A percentile compares a stretch with the other conserved stretches of the same genome.
These are phyloP conservation scores for Atrichornis clamosus DNA, from an alignment of 2,113 vertebrate species.

Conservation along the genomic window DNA sequence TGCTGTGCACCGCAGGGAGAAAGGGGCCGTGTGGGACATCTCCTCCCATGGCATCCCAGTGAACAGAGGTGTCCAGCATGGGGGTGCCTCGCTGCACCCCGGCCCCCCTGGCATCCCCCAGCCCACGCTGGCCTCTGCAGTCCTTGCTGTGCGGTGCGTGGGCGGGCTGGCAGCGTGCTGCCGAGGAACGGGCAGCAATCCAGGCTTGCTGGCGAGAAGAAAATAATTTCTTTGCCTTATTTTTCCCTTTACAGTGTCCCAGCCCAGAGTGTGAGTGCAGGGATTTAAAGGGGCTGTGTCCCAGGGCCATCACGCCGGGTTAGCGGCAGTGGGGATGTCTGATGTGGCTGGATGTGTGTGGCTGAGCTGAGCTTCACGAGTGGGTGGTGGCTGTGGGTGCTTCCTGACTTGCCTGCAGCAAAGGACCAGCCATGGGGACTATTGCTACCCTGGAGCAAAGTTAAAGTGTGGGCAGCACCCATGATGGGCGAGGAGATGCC, in stretches of 20 bases:
- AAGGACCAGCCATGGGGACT: not conserved
- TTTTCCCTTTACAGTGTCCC: conserved; percentile 19
- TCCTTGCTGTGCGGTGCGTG: conserved; percentile 2
- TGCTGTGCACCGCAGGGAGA: not conserved
- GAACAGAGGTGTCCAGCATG: not conserved
- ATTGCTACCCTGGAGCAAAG: not conserved
- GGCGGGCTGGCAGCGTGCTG: conserved; percentile 32
- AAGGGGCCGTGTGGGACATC: fast-evolving
- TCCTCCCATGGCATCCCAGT: fast-evolving
- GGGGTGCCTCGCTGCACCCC: fast-evolving
- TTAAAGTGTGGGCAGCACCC: not conserved
- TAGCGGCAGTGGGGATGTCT: not conserved
- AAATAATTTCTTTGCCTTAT: conserved; percentile 56
- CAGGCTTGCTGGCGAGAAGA: conserved; percentile 33
- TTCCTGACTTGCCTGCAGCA: not conserved
- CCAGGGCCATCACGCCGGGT: fast-evolving
- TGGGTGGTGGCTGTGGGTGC: not conserved
- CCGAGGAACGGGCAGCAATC: conserved; percentile 51
- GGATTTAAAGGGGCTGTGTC: conserved; percentile 41
- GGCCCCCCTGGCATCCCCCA: not conserved
- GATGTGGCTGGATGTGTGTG: fast-evolving
- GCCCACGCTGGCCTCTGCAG: conserved; percentile 17
- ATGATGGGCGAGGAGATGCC: fast-evolving
- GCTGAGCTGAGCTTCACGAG: fast-evolving
- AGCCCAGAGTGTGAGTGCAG: not conserved